These are phyloP conservation scores for Chalcosyrphus nemorum DNA, from an alignment of 2,888 invertebrate genomes.

Conservation along the genomic window DNA sequence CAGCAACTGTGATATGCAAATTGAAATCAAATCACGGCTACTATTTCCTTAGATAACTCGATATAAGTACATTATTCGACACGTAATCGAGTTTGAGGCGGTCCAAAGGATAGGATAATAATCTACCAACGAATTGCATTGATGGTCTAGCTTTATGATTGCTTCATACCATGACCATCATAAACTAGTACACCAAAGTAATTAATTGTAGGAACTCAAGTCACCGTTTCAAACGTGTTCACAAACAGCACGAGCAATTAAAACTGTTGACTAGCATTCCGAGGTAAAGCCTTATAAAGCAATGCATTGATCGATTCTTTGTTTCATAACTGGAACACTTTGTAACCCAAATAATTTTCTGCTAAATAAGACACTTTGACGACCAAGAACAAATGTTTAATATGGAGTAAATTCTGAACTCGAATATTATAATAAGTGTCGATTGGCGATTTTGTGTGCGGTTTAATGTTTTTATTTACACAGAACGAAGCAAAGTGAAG, in stretches of 20 bases:
- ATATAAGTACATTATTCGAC: constrained; percentile 76
- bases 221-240: constrained; percentile 24
- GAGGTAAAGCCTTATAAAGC: constrained; percentile 51
- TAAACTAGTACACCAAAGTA: constrained; percentile 81
- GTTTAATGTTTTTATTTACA: constrained; percentile 14
- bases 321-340: constrained; percentile 10
- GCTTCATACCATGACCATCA: constrained; percentile 75
- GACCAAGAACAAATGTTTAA: neutral
- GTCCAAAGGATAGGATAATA: neutral
- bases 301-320: constrained; percentile 42
- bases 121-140: constrained; percentile 76
- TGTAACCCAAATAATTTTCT: constrained; percentile 57
- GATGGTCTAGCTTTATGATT: constrained; percentile 82
- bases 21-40: constrained; percentile 80
- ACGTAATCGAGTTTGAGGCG: constrained; percentile 8
- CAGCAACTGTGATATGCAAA: constrained; percentile 82
- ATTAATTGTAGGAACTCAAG: constrained; percentile 76
- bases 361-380: constrained; percentile 9
- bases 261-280: constrained; percentile 50
- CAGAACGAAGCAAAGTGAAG: neutral
- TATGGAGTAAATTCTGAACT: neutral
- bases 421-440: constrained; percentile 17
- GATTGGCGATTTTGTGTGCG: constrained; percentile 33
- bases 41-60: constrained; percentile 82
- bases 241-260: constrained; percentile 38